Evolutionary conservation across 2,113 vertebrate species (phyloP).

Genomic region (Pelecanoides urinatrix): DNA sequence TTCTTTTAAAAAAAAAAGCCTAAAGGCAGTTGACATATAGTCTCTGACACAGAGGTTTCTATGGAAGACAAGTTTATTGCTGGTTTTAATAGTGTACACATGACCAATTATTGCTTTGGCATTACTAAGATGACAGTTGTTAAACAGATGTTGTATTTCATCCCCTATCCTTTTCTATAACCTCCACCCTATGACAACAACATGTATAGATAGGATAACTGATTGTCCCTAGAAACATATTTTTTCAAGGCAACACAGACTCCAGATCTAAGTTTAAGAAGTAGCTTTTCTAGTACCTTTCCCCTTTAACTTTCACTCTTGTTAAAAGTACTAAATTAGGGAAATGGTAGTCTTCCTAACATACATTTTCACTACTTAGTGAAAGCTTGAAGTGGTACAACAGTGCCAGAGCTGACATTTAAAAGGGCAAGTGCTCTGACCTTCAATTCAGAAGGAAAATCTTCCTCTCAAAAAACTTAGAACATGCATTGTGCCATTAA

Average conservation of each 20-base stretch:
- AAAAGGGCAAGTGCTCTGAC: conserved; percentile 15
- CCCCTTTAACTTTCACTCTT: background rate
- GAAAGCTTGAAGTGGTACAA: background rate
- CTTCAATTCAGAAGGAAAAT: conserved; percentile 38
- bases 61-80: background rate
- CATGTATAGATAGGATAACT: background rate
- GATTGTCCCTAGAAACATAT: background rate
- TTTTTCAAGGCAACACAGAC: conserved; percentile 24
- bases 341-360: conserved; percentile 2
- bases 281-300: background rate
- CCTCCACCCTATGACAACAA: background rate
- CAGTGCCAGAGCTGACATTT: conserved; percentile 42
- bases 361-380: conserved; percentile 13
- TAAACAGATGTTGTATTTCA: background rate
- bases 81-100: background rate
- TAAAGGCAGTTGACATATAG: background rate
- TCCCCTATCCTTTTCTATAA: background rate
- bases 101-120: background rate
- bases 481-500: conserved; percentile 22
- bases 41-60: background rate
- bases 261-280: conserved; percentile 14
- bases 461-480: conserved; percentile 6
- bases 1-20: background rate
- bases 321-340: background rate
- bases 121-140: background rate